phyloP scores from a whole-genome alignment of 2,888 invertebrate genomes.

The Caprella mutica region DNA sequence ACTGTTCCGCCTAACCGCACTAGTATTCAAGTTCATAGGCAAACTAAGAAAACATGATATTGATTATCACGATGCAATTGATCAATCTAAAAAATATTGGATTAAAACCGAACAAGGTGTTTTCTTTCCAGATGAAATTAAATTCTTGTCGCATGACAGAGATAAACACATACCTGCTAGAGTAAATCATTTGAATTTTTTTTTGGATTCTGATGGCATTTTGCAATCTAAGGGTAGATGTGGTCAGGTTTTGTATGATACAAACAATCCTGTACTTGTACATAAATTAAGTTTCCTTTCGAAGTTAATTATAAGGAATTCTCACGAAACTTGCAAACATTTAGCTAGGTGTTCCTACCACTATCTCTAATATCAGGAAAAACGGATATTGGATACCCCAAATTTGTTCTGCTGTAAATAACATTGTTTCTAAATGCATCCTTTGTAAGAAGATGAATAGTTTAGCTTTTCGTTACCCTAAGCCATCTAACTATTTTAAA shows the following conservation, averaged over 20 bases:
- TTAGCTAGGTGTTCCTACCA: conserved; percentile 1
- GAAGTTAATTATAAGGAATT: background rate
- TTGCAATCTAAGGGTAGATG: background rate
- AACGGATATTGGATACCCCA: conserved; percentile 7
- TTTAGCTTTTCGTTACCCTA: conserved; percentile 9
- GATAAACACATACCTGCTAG: background rate
- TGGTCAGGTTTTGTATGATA: background rate
- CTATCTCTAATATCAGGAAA: background rate
- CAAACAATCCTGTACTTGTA: conserved; percentile 4
- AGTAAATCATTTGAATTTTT: background rate
- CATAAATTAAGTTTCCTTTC: background rate
- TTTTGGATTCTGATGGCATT: background rate
- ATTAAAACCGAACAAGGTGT: background rate
- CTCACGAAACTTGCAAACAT: conserved; percentile 1
- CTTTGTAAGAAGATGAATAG: conserved; percentile 7
- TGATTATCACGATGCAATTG: background rate
- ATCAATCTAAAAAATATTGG: background rate
- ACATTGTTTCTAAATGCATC: background rate
- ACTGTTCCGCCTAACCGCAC: background rate
- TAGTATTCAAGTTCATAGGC: background rate
- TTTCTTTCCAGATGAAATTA: background rate
- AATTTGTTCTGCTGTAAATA: background rate
- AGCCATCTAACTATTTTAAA: background rate
- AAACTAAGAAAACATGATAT: background rate
- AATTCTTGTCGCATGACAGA: background rate